A percentile compares a stretch with the other conserved stretches of the same genome.
Conservation (phyloP, 2,888 invertebrate species). For the Neoaliturus tenellus region DNA sequence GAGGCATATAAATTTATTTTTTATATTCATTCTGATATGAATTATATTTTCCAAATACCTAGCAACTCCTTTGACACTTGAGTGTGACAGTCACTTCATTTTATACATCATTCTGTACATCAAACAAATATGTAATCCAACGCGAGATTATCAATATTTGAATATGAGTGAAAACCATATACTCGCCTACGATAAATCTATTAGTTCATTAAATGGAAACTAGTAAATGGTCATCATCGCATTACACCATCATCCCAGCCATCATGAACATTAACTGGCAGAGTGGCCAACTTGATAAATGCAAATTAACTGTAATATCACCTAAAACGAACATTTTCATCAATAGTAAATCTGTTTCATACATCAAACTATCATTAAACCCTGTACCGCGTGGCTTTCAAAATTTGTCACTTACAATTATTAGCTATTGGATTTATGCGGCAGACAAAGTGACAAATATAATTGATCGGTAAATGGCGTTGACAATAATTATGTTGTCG, state of each 20-base stretch:
- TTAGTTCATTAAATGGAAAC: neutral
- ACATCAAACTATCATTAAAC: conserved; percentile 2
- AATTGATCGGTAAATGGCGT: conserved; percentile 1
- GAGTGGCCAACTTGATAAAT: neutral
- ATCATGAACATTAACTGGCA: neutral
- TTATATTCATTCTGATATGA: no score
- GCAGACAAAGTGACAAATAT: neutral
- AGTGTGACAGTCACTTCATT: no score
- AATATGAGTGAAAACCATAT: no score
- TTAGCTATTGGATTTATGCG: neutral
- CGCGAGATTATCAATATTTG: no score
- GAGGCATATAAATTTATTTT: no score
- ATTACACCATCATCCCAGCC: neutral
- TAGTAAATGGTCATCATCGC: neutral
- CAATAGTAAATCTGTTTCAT: neutral
- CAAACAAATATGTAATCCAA: no score
- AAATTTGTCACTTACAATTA: conserved; percentile 26
- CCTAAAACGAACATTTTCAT: neutral
- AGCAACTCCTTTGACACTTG: no score
- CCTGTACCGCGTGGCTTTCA: neutral
- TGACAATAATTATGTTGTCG: conserved; percentile 9
- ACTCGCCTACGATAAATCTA: neutral
- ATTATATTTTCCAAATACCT: no score
- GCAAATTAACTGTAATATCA: neutral
- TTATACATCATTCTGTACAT: no score